Percentiles rank a stretch among this genome's conserved stretches.
phyloP scores from a whole-genome alignment of 2,113 vertebrate genomes.

The Xenus cinereus region DNA sequence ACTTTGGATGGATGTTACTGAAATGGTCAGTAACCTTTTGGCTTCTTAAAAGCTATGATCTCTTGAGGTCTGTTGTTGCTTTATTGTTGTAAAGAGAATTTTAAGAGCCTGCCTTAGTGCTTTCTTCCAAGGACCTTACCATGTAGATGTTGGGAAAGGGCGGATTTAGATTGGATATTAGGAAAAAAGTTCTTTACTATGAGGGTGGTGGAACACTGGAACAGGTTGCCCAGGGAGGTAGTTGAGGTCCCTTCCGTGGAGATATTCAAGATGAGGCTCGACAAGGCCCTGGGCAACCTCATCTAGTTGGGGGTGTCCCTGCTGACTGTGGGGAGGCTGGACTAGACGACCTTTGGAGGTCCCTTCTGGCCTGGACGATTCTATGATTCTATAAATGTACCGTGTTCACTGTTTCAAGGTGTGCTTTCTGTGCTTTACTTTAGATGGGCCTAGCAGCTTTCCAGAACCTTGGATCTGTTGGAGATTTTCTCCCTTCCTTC shows the following conservation, averaged over 20 bases:
- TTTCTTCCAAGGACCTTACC: background rate
- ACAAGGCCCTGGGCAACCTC: too few species aligned
- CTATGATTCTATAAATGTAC: background rate
- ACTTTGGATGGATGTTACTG: background rate
- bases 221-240: too few species aligned
- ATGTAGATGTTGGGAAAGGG: too few species aligned
- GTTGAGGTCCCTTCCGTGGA: too few species aligned
- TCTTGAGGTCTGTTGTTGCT: background rate
- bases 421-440: background rate
- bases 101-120: background rate
- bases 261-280: too few species aligned
- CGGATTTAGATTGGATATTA: too few species aligned
- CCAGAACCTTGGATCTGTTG: background rate
- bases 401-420: accelerated
- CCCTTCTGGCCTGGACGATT: too few species aligned
- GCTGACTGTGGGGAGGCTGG: too few species aligned
- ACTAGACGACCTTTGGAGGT: too few species aligned
- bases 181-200: too few species aligned
- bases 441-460: background rate
- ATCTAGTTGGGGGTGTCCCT: too few species aligned
- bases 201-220: too few species aligned
- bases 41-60: background rate
- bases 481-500: background rate
- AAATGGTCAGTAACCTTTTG: background rate
- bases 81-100: background rate